Base-by-base conservation (phyloP, 2,113 vertebrate species). In the Atlantisia rogersi region DNA sequence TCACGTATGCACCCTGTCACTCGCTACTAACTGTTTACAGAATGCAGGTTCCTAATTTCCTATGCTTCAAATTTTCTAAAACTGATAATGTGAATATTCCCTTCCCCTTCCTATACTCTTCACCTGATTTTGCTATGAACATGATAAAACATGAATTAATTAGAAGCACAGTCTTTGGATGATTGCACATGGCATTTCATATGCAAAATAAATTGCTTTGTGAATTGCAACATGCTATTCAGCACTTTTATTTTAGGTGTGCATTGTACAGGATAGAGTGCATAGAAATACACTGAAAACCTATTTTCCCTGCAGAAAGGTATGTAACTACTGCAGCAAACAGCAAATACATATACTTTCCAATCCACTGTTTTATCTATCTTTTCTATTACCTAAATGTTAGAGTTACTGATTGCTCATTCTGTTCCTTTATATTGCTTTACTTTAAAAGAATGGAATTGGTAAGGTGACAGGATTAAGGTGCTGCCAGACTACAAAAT, bases 171-270 rank as follows among this genome's bases (percentile, higher is more conserved):
- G n/a, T 84, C 73, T 86, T 82, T 48, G 67, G 39, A 79, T 89
- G 46, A 88, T 79, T 91, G 52, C 53, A 59, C n/a, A 29, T 52
- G 63, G 35, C 32, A 73, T 69, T 50, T 90, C 48, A 59, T 53
- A 77, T 50, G 63, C 35, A 87, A 89, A 95, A 84, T 74, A 85
- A 95, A 93, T 94, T 79, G 35, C 48, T 94, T 80, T 73, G 64
- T 87, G 68, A 77, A 74, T 84, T 95, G 32, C 68, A 87, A 83
- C 44, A 48, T 77, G 76, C 20, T 76, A 68, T 90, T 63, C 91
- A 89, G 28, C 22, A 44, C 42, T 88, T 82, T 12, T 86, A 48
- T 68, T 80, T 95, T 75, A 59, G 20, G 32, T 83, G 42, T 79
- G 10, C 63, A 21, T 86, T 92, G 56, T 58, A 63, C 24, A 77